Base-by-base conservation (phyloP, 2,113 vertebrate species). In the Podarcis cretensis region DNA sequence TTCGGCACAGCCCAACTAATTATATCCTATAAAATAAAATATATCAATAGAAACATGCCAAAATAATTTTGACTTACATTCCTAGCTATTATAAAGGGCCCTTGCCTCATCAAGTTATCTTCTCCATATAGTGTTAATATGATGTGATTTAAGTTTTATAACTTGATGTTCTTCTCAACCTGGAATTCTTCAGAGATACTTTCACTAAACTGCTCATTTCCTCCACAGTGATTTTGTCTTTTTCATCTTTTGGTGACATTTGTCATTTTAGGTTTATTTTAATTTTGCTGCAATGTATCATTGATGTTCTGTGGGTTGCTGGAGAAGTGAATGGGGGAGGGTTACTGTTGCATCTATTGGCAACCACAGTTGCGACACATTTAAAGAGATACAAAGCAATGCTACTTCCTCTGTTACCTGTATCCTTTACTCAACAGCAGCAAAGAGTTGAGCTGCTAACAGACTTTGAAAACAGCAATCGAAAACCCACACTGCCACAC, bases 121-220 rank as follows among this genome's bases (percentile, higher is more conserved):
- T 63, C 48, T 35, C 9, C 25, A 27, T 43, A n/a, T 71, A 7
- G 35, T 32, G 21, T 43, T 43, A 43, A 14, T 21, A 32, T 5
- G 43, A 4, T 5, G 7, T 69, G 16, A 48, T 84, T 20, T 3
- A 71, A 30, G 87, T 79, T 5, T 80, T 82, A 89, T 87, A 1
- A 16, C 68, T 90, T 4, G 37, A 77, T 76, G 30, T 27, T 89
- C 35, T 1, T 90, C 92, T 93, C 48, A 65, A 25, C 73, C 3
- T 48, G 54, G 3, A 90, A 7, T 18, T 83, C 6, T 80, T 65
- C 89, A 43, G 14, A 86, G 6, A 66, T 77, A 1, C 75, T 43
- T 65, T 86, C 1, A 12, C 48, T 86, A 13, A 84, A 71, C n/a
- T 32, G 4, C 32, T 0, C 1, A 85, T 74, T 90, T 80, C 84